Base-by-base conservation (phyloP, 2,888 invertebrate genomes). In the Noctua fimbriata region DNA sequence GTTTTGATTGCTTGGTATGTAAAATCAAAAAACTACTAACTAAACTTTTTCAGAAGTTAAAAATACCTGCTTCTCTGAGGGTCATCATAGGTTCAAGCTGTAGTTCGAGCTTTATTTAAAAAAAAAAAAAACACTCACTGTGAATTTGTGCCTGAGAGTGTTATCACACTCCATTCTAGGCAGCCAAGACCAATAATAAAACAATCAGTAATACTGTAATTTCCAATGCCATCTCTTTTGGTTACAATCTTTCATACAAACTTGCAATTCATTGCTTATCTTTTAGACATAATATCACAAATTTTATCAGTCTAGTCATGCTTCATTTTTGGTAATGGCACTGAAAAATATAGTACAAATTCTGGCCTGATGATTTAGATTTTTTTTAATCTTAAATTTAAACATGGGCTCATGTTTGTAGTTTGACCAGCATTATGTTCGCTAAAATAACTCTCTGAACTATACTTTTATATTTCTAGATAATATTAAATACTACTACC, bases 181-280 rank as follows among this genome's bases (percentile, higher is more conserved):
- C 6, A 28, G 44, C 32, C 63, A 47, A 55, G 52, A 55, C 1
- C 6, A 58, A 16, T 58, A 58, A n/a, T 58, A 18, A 63, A 63
- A 63, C 32, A 32, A 63, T 52, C 21, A 32, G 1, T 28, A 32
- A 32, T 18, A 32, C 28, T 58, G 18, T 63, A 28, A 18, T 32
- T 32, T 28, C 60, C 60, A 63, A 60, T 28, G 24, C 14, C 16
- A 66, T 66, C n/a, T n/a, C 7, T 6, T 52, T 52, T 77, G 7
- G 44, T 44, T 14, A 79, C n/a, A 12, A 28, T 49, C 6, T 49
- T 47, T 78, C 14, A 60, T 16, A 52, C 16, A 71, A 81, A 58
- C 41, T 69, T 80, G n/a, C 72, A 65, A 81, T 47, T 85, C 65
- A 85, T 85, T 60, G 58, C 73, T 66, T 60, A 70, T 81, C 82